These are phyloP conservation scores for Pterocles burchelli DNA, from an alignment of 2,113 vertebrate species.

Conservation along the genomic window DNA sequence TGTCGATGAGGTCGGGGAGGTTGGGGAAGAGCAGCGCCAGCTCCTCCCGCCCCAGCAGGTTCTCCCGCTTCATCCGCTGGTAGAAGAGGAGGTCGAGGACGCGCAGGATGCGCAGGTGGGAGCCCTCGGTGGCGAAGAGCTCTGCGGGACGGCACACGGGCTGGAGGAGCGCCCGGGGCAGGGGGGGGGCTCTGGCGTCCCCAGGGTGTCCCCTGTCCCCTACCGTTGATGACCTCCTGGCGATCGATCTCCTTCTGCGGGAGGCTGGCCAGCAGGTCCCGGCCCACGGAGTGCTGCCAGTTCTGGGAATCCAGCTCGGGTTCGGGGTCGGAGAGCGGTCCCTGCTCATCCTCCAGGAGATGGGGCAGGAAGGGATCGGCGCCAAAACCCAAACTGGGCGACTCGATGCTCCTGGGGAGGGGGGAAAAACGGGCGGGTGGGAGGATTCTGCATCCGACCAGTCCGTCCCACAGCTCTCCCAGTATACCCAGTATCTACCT, in stretches of 20 bases:
- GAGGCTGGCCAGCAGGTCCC: slow-evolving; percentile 79
- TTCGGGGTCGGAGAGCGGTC: slow-evolving; percentile 74
- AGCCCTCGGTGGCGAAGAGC: slow-evolving; percentile 88
- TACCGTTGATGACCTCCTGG: slow-evolving; percentile 92
- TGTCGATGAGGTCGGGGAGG: slow-evolving; percentile 87
- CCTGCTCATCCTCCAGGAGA: slow-evolving; percentile 85
- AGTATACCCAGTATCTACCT: slow-evolving; percentile 7
- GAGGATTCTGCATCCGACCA: background rate
- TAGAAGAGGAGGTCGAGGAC: slow-evolving; percentile 92
- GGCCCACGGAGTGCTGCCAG: slow-evolving; percentile 87
- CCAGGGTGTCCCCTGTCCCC: background rate
- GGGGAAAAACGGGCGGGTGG: background rate
- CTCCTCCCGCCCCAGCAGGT: slow-evolving; percentile 83
- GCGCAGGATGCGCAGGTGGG: slow-evolving; percentile 87
- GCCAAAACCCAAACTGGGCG: slow-evolving; percentile 77
- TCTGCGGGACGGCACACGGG: slow-evolving; percentile 68
- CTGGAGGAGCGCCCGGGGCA: background rate
- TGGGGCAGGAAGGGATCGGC: slow-evolving; percentile 77
- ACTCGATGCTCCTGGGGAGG: slow-evolving; percentile 82
- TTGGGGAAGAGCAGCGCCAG: slow-evolving; percentile 91
- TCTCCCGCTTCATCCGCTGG: slow-evolving; percentile 84
- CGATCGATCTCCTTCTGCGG: slow-evolving; percentile 84
- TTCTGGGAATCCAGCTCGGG: slow-evolving; percentile 80
- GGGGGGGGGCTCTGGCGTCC: too few relatives aligned
- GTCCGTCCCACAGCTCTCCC: background rate